Percentiles rank a stretch among this genome's conserved stretches.
phyloP scores from a whole-genome alignment of 2,797 vertebrate genomes.

The Triplophysa yarkandensis region DNA sequence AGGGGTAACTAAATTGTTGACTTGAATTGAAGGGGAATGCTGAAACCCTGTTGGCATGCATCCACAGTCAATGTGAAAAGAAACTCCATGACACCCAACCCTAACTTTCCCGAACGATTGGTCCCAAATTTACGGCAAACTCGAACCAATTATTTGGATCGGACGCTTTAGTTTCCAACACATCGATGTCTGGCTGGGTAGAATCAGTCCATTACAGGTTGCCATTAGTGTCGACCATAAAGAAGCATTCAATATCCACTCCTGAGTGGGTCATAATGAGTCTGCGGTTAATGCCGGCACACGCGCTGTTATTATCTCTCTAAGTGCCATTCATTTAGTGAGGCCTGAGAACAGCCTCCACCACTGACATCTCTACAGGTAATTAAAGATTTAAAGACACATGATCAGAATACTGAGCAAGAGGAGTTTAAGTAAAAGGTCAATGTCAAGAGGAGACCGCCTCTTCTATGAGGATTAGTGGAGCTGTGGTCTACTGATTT shows the following conservation, averaged over 20 bases:
- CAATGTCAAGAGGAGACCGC: neutral
- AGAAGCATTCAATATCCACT: slow-evolving; percentile 65
- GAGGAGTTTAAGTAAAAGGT: neutral
- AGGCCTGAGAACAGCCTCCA: slow-evolving; percentile 15
- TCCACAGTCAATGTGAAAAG: neutral
- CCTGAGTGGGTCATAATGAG: slow-evolving; percentile 50
- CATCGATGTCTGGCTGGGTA: slow-evolving; percentile 17
- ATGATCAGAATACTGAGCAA: slow-evolving; percentile 27
- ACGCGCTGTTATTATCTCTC: slow-evolving; percentile 45
- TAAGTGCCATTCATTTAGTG: slow-evolving; percentile 41
- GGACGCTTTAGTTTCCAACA: neutral
- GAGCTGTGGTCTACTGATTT: neutral
- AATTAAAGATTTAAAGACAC: slow-evolving; percentile 51
- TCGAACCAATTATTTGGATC: neutral
- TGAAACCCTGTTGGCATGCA: neutral
- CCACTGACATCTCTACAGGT: slow-evolving; percentile 37
- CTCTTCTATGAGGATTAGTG: neutral
- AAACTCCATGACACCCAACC: neutral
- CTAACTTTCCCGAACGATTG: neutral
- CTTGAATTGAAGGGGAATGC: neutral
- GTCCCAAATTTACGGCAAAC: neutral
- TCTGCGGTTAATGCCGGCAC: slow-evolving; percentile 45
- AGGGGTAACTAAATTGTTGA: too few species aligned
- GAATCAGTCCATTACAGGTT: slow-evolving; percentile 54
- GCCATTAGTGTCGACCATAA: slow-evolving; percentile 55